Conservation (phyloP, 2,797 vertebrate genomes). For the Poecilia velifera region DNA sequence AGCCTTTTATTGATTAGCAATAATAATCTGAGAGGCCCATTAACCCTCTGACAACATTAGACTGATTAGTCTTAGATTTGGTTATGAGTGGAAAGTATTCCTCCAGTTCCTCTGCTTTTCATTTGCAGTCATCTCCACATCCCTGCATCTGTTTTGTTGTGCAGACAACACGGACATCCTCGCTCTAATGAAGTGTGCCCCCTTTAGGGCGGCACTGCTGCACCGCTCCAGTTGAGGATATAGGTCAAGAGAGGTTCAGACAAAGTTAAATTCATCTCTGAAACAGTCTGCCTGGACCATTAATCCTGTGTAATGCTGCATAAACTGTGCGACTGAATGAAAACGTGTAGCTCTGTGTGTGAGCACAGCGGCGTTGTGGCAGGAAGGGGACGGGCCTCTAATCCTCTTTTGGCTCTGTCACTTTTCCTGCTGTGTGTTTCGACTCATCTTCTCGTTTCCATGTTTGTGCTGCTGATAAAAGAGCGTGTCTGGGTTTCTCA, state of each 20-base stretch:
- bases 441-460: slow-evolving; percentile 52
- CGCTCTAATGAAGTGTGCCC: slow-evolving; percentile 41
- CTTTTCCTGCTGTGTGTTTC: slow-evolving; percentile 44
- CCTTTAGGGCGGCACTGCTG: slow-evolving; percentile 41
- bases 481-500: slow-evolving; percentile 9
- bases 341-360: slow-evolving; percentile 56
- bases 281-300: slow-evolving; percentile 61
- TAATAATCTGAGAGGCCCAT: not conserved
- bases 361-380: slow-evolving; percentile 46
- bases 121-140: slow-evolving; percentile 11
- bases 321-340: slow-evolving; percentile 69
- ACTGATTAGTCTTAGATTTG: not conserved
- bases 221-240: slow-evolving; percentile 63
- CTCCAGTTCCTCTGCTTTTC: not conserved
- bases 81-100: not conserved
- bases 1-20: not conserved
- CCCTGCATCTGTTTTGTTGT: slow-evolving; percentile 15
- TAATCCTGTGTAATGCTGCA: slow-evolving; percentile 74
- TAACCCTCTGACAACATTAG: not conserved
- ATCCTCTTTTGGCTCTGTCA: slow-evolving; percentile 59
- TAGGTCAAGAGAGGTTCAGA: slow-evolving; percentile 75
- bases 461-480: slow-evolving; percentile 29
- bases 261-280: slow-evolving; percentile 66
- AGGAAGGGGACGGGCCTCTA: slow-evolving; percentile 45
- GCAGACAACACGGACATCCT: slow-evolving; percentile 7